Evolutionary conservation across 1,140 invertebrate species (phyloP).

Genomic region (Eupeodes corollae): DNA sequence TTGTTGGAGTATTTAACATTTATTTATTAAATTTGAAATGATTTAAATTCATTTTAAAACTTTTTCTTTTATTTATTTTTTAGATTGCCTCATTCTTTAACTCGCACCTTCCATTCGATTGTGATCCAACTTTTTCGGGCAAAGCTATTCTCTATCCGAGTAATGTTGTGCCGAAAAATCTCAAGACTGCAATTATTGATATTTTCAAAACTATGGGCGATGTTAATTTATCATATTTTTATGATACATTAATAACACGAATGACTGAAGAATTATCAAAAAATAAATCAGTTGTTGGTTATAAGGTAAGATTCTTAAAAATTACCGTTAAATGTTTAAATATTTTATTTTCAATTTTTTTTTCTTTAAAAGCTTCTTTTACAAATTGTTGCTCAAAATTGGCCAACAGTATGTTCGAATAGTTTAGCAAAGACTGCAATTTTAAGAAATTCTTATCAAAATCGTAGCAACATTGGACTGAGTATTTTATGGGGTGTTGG

Average conservation of each 20-base stretch:
- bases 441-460: slow-evolving; percentile 66
- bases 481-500: slow-evolving; percentile 68
- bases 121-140: slow-evolving; percentile 29
- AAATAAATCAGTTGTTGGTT: slow-evolving; percentile 45
- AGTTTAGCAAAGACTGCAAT: slow-evolving; percentile 50
- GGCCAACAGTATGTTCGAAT: slow-evolving; percentile 48
- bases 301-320: slow-evolving; percentile 37
- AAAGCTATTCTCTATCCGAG: slow-evolving; percentile 27
- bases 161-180: slow-evolving; percentile 14
- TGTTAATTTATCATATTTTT: slow-evolving; percentile 44
- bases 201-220: slow-evolving; percentile 39
- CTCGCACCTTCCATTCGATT: slow-evolving; percentile 16
- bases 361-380: slow-evolving; percentile 41
- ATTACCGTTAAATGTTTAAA: not conserved
- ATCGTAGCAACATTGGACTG: slow-evolving; percentile 61
- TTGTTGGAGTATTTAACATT: too few relatives aligned
- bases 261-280: slow-evolving; percentile 42
- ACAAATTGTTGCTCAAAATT: slow-evolving; percentile 52
- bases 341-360: not conserved
- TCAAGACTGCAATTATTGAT: slow-evolving; percentile 18
- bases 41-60: too few relatives aligned
- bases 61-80: not conserved
- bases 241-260: slow-evolving; percentile 43
- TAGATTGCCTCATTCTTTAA: slow-evolving; percentile 13
- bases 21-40: too few relatives aligned